Evolutionary conservation across 2,113 vertebrate genomes (phyloP), one percentile per base, ranked within the genome.

Genomic region (Gymnarchus niloticus): DNA sequence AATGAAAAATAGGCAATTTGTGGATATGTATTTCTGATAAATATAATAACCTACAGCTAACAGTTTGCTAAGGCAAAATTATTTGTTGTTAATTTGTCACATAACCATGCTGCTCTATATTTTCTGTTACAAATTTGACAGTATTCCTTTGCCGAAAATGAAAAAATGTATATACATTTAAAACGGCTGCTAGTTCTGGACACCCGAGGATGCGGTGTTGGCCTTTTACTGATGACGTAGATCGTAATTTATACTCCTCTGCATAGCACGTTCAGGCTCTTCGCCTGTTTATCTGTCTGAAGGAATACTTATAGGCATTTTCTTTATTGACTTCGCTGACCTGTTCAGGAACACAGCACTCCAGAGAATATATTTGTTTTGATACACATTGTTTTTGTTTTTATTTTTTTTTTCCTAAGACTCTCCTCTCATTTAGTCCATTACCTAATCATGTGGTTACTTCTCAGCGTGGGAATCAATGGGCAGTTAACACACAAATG

Each of bases 1-100:
- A 88, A 86, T 81, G 87, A 83, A 65, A 89, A 85, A 41, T 44
- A 3, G 12, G 6, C 12, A 57, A 44, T 28, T 65, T 81, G 9
- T 86, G 37, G 83, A 86, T 85, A 85, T 84, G 73, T 87, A 59
- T 86, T 87, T 85, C 83, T 83, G 21, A 81, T 80, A 37, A 59
- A 84, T 56, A 87, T 81, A 56, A 23, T 51, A 57, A 87, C 76
- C 86, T 90, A 86, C 80, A 83, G 83, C 61, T 76, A 69, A 77
- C 48, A 56, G 21, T n/a, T 76, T 10, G 83, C 85, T 44, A 88
- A 52, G 48, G 85, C 86, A 78, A 87, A 87, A 85, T 85, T 81
- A 56, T 51, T 57, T 49, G 48, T 48, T 65, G 25, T 56, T 80
- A 51, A 86, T 78, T 17, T 84, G 23, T 48, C 14, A 8, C 33